Evolutionary conservation across 2,888 invertebrate species (phyloP).

Genomic region (Daptonema setosum): DNA sequence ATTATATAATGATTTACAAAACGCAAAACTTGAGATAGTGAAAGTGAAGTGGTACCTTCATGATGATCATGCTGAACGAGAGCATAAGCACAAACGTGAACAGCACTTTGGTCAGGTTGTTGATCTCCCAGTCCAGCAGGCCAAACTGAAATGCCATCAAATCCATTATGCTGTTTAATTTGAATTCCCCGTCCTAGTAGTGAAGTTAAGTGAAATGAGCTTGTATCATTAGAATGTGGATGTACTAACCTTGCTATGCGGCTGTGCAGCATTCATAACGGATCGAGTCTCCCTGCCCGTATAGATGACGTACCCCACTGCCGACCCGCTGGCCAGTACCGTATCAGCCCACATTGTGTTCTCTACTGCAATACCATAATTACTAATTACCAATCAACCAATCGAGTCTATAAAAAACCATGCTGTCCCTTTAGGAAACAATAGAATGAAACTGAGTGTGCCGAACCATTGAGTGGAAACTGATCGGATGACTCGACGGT

Average conservation of each 20-base stretch:
- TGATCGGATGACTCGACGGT: conserved; percentile 15
- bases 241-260: conserved; percentile 64
- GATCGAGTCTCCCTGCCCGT: conserved; percentile 87
- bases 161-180: background rate
- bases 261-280: conserved; percentile 92
- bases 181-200: background rate
- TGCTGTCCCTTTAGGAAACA: no score
- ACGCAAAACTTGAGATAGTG: background rate
- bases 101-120: conserved; percentile 78
- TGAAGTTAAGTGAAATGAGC: background rate
- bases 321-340: conserved; percentile 43
- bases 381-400: no score
- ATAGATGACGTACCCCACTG: conserved; percentile 80
- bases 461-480: conserved; percentile 70
- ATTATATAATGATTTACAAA: background rate
- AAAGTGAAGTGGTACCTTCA: conserved; percentile 42
- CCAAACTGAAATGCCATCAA: conserved; percentile 38
- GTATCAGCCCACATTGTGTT: conserved; percentile 24
- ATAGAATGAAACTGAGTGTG: no score
- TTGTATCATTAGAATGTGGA: background rate
- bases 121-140: conserved; percentile 76
- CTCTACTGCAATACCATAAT: no score
- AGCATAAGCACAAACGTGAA: conserved; percentile 71
- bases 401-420: no score
- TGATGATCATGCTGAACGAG: conserved; percentile 74